Percentiles rank a stretch among this genome's conserved stretches.
Conservation (phyloP, 2,113 vertebrate genomes). For the Oplegnathus fasciatus region DNA sequence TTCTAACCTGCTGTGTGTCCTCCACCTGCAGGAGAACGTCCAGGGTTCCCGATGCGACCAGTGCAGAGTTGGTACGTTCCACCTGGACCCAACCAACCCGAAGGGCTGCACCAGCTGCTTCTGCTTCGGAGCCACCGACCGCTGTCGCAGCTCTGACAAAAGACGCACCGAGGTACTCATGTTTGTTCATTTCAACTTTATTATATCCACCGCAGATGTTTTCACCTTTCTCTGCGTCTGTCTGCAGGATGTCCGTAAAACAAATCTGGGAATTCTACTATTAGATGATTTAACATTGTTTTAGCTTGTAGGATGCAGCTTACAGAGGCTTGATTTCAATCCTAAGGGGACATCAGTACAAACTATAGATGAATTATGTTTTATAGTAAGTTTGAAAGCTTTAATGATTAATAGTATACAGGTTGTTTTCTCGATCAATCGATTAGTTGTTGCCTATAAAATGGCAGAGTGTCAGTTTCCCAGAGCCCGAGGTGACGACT, state of each 20-base stretch:
- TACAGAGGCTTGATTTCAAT: not conserved
- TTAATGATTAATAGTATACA: no score
- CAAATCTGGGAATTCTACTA: not conserved
- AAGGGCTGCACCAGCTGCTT: conserved; percentile 99
- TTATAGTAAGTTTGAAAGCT: not conserved
- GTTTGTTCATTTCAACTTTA: not conserved
- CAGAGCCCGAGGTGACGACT: not conserved
- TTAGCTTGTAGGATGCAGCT: not conserved
- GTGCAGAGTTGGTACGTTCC: conserved; percentile 94
- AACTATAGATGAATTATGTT: not conserved
- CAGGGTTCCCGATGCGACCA: conserved; percentile 91
- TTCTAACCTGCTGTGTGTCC: not conserved
- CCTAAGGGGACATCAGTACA: no score
- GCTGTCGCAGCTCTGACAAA: conserved; percentile 89
- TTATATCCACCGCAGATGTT: no score
- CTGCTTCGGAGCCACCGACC: conserved; percentile 96
- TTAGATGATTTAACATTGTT: not conserved
- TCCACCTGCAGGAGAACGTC: conserved; percentile 90
- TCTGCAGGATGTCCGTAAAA: not conserved
- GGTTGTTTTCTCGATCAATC: no score
- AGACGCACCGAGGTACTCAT: conserved; percentile 86
- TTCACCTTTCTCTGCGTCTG: no score
- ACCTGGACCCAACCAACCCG: conserved; percentile 91
- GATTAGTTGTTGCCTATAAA: not conserved
- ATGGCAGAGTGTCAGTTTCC: not conserved